Base-by-base conservation (phyloP, 2,113 vertebrate genomes). In the human region DNA sequence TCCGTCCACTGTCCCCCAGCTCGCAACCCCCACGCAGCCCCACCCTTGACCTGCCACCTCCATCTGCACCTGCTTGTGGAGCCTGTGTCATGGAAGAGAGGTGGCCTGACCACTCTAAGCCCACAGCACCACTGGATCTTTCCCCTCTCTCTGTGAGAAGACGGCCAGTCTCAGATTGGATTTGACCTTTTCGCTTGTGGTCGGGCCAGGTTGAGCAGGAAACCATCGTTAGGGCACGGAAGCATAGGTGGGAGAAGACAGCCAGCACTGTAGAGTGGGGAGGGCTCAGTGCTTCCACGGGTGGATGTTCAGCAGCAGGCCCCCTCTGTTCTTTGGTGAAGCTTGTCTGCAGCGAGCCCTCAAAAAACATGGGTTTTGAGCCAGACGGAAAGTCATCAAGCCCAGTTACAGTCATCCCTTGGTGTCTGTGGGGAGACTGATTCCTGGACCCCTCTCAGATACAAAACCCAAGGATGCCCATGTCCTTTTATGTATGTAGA, bases 21-120 rank as follows among this genome's bases (percentile, higher is more conserved):
- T 12, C 6, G 0, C 12, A 35, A 50, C 22, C 40, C 70, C 20
- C 55, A 13, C 40, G 25, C 2, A 16, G 11, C 57, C 2, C n/a
- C 40, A n/a, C n/a, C 32, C n/a, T 61, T 55, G 66, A 64, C 59
- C 50, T 11, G 8, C 43, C 38, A 6, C 66, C 16, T 64, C 70
- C 23, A 4, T 35, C 79, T 45, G 30, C 0, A 35, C 22, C 52
- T n/a, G 48, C 30, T 83, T 3, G 0, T 35, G 8, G 43, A 73
- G 18, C 23, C 25, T 52, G 3, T 13, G 8, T 59, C 32, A 5
- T 8, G 35, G 20, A 73, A 23, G 35, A 78, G 22, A 22, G 0
- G 12, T 12, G 23, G 22, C 35, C 40, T 59, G 52, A 59, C 11
- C 3, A 17, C 14, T 25, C 38, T 87, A 35, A 32, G 50, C 32